Conservation (phyloP, 2,113 vertebrate species). For the Odontophorus gujanensis region DNA sequence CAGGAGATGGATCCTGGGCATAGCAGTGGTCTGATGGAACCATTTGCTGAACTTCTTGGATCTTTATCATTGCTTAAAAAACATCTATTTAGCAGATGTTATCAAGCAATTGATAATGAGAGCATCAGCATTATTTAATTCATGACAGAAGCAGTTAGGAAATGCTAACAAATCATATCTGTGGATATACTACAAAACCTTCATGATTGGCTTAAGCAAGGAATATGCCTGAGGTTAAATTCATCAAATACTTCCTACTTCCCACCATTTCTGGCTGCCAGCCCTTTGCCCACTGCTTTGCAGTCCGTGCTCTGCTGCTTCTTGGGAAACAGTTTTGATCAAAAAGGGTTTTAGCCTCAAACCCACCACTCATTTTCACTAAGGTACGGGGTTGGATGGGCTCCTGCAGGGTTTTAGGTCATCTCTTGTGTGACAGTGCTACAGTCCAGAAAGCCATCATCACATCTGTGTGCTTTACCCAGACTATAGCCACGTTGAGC, state of each 20-base stretch:
- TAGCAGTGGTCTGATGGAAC: background rate
- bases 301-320: background rate
- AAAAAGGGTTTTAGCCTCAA: accelerated
- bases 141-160: background rate
- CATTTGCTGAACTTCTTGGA: background rate
- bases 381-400: background rate
- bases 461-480: background rate
- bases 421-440: background rate
- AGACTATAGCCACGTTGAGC: accelerated
- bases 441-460: background rate
- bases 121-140: background rate
- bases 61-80: background rate
- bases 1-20: background rate
- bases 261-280: accelerated
- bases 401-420: background rate
- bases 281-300: accelerated
- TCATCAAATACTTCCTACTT: background rate
- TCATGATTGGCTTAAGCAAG: background rate
- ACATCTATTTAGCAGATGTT: background rate
- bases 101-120: background rate
- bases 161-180: background rate
- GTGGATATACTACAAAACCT: background rate
- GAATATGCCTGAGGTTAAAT: background rate
- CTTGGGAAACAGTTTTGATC: background rate
- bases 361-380: accelerated